Percentiles rank a stretch among this genome's conserved stretches.
phyloP scores from a whole-genome alignment of 2,797 vertebrate species.

The Scomberomorus guttatus region DNA sequence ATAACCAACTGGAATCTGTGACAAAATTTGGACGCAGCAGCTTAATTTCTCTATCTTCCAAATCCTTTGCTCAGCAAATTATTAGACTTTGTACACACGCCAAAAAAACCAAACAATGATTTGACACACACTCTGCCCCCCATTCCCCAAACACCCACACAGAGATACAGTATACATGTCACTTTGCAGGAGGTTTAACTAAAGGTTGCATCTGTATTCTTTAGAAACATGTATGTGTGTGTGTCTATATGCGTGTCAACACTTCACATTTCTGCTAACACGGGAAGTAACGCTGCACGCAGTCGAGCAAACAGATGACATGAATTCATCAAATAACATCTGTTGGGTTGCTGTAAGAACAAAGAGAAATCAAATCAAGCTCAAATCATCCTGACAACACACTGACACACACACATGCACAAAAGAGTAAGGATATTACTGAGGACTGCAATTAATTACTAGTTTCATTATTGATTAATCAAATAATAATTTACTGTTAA shows the following conservation, averaged over 20 bases:
- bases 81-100: conserved; percentile 48
- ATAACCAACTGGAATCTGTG: conserved; percentile 47
- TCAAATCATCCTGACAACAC: neutral
- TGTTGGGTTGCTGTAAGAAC: conserved; percentile 17
- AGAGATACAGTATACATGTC: conserved; percentile 4
- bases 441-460: neutral
- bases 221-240: neutral
- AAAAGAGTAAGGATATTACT: neutral
- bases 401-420: neutral
- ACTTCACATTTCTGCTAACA: conserved; percentile 9
- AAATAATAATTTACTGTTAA: neutral
- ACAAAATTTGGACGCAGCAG: conserved; percentile 50
- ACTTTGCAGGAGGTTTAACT: conserved; percentile 21
- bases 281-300: conserved; percentile 6
- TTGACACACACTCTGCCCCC: conserved; percentile 25
- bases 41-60: conserved; percentile 50
- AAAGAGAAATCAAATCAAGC: conserved; percentile 20
- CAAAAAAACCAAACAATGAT: conserved; percentile 36
- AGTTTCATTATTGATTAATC: neutral
- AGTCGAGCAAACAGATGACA: conserved; percentile 12
- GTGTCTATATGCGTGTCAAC: conserved; percentile 6
- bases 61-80: conserved; percentile 66
- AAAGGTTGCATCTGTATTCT: conserved; percentile 24
- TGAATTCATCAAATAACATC: conserved; percentile 27
- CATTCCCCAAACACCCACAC: conserved; percentile 19